These are phyloP conservation scores for Hypocryptadius cinnamomeus DNA, from an alignment of 2,113 vertebrate species.

Conservation along the genomic window DNA sequence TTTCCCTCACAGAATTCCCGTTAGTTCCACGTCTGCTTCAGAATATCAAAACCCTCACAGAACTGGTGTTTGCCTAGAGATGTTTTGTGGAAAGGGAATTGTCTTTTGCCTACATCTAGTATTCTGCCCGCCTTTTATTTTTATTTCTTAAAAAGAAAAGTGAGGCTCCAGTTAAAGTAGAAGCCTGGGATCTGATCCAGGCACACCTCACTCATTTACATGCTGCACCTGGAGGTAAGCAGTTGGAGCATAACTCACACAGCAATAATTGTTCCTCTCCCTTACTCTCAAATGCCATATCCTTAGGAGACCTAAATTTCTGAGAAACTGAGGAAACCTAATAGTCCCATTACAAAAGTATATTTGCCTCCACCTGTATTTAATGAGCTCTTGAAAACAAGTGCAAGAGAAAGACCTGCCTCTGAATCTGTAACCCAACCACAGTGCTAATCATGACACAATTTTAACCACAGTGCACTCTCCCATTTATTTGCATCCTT, in stretches of 20 bases:
- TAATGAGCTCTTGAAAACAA: background rate
- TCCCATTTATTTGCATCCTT: background rate
- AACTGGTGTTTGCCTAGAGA: background rate
- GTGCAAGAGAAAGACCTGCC: background rate
- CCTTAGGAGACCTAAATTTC: background rate
- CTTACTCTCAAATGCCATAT: background rate
- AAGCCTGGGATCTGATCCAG: background rate
- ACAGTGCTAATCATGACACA: background rate
- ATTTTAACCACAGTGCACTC: background rate
- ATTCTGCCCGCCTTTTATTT: background rate
- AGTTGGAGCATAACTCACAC: background rate
- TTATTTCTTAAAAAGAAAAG: background rate
- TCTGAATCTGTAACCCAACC: background rate
- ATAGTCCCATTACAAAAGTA: background rate
- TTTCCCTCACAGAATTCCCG: background rate
- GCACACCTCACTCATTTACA: background rate
- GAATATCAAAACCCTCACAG: background rate
- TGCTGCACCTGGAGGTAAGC: background rate
- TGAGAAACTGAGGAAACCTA: background rate
- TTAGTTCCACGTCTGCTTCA: background rate
- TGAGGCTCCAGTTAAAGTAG: background rate
- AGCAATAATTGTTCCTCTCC: background rate
- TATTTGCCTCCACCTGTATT: background rate
- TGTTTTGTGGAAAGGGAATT: background rate
- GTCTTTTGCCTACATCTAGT: background rate